These are phyloP conservation scores for Rhipidura dahli DNA, from an alignment of 2,113 vertebrate species.

Conservation along the genomic window DNA sequence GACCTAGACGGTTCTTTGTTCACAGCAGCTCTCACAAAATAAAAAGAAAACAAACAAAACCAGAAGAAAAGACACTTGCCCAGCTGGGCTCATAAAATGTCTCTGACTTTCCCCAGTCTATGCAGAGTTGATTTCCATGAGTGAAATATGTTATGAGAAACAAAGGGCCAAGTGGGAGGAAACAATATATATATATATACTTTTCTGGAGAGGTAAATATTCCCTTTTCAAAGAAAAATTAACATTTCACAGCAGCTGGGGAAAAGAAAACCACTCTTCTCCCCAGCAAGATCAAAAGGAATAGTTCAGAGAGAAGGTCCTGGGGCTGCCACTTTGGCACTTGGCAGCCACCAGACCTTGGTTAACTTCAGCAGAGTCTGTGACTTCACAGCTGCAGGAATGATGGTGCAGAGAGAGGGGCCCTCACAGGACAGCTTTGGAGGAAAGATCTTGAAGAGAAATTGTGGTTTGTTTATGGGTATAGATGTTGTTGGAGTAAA, in stretches of 20 bases:
- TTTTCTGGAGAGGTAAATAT: neutral
- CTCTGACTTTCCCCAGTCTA: neutral
- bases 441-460: neutral
- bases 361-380: neutral
- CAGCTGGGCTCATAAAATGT: neutral
- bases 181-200: neutral
- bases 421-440: no score
- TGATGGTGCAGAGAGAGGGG: neutral
- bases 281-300: neutral
- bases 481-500: no score
- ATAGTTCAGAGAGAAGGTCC: neutral
- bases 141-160: neutral
- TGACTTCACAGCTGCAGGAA: neutral
- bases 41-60: neutral
- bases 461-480: neutral
- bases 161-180: neutral
- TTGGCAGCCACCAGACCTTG: neutral
- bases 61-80: accelerated
- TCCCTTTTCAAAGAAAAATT: neutral
- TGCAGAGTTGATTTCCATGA: neutral
- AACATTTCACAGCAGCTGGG: neutral
- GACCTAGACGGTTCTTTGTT: neutral
- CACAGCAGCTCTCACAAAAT: neutral
- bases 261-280: neutral
- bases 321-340: neutral